Evolutionary conservation across 2,888 invertebrate genomes (phyloP).

Genomic region (Nymphalis urticae): DNA sequence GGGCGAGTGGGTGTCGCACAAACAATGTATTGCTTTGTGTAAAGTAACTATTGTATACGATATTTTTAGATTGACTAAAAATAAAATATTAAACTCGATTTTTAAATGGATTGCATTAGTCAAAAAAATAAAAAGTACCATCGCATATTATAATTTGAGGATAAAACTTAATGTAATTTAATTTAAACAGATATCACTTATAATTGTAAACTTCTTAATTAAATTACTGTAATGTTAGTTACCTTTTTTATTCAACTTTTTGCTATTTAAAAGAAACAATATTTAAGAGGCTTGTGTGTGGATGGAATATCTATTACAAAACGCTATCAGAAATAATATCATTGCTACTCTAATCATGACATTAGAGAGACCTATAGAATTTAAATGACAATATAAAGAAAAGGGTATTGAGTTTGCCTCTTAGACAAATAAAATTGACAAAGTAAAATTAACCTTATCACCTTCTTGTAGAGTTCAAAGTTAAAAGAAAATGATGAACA

Average conservation of each 20-base stretch:
- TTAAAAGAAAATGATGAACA: background rate
- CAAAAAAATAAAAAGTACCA: too few species aligned
- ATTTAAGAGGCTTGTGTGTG: too few species aligned
- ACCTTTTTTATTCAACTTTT: background rate
- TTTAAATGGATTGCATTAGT: too few species aligned
- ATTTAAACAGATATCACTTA: background rate
- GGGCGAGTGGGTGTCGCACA: slow-evolving; percentile 13
- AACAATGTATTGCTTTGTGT: slow-evolving; percentile 6
- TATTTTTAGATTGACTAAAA: background rate
- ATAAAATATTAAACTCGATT: too few species aligned
- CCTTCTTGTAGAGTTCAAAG: background rate
- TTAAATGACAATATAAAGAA: slow-evolving; percentile 4
- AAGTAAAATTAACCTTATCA: background rate
- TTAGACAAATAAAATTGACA: background rate
- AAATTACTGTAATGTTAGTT: too few species aligned
- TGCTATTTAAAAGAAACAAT: background rate
- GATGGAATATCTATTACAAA: background rate
- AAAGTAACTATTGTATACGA: background rate
- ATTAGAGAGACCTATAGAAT: slow-evolving; percentile 6
- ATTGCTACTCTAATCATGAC: slow-evolving; percentile 8
- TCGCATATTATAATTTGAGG: too few species aligned
- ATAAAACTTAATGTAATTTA: background rate
- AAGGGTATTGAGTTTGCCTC: slow-evolving; percentile 5
- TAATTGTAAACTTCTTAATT: background rate
- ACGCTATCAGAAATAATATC: background rate